Evolutionary conservation across 2,888 invertebrate genomes (phyloP), one percentile per base, ranked within the genome.

Genomic region (Willowsia nigromaculata): DNA sequence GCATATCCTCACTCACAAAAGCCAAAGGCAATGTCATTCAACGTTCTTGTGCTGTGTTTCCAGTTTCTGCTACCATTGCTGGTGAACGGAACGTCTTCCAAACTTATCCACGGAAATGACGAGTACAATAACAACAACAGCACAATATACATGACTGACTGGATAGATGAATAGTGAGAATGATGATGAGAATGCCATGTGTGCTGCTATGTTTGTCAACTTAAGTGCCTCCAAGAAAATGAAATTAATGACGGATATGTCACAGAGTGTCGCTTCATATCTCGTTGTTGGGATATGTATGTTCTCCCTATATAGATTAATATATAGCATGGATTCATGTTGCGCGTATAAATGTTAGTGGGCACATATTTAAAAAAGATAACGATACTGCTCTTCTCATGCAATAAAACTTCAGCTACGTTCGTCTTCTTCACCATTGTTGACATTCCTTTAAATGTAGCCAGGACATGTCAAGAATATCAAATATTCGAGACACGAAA

Each of bases 171-270:
- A 84, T 68, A 78, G 85, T 53, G 68, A 80, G 78, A 86, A 80
- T 80, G 68, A 50, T 68, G 86, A 78, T 78, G 62, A 65, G 18
- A 33, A 80, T 86, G 80, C 53, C 80, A 78, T 80, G 40, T 88
- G 37, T 88, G 62, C 50, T 76, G 74, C 47, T 74, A 18, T 88
- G 83, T 88, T 81, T 87, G 87, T 74, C 87, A 81, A 56, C 80
- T 74, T 81, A 87, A 87, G 81, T 87, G 87, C 43, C 87, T 53
- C 50, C 56, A 53, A 80, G 87, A 87, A 76, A 87, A 87, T 87
- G 87, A 88, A 88, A 83, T 90, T 83, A 86, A 90, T 85, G 85
- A 85, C 74, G 81, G 43, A 40, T 86, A 59, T 86, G 82, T 90
- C 90, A 78, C 65, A 76, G 1, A 50, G 53, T 76, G 76, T 76